Evolutionary conservation across 2,113 vertebrate species (phyloP).

Genomic region (Aepyceros melampus): DNA sequence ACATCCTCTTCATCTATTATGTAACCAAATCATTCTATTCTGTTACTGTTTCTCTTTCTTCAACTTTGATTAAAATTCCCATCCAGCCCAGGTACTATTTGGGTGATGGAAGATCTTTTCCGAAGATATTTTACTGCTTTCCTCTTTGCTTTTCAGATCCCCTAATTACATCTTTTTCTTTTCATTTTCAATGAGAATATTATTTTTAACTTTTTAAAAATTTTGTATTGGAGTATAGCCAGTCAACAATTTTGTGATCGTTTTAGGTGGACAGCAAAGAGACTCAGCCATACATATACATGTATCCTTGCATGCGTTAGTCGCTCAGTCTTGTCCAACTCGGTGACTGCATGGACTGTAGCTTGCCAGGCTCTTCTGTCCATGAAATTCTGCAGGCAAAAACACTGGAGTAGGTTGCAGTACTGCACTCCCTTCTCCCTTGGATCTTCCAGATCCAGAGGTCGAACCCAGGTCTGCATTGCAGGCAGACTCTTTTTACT

Average conservation of each 20-base stretch:
- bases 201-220: neutral
- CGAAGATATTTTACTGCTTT: neutral
- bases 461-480: neutral
- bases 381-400: neutral
- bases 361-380: neutral
- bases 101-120: neutral
- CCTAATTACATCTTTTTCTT: neutral
- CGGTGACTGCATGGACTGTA: neutral
- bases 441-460: neutral
- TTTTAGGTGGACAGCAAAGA: neutral
- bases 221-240: neutral
- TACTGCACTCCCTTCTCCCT: neutral
- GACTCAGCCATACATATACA: neutral
- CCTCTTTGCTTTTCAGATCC: neutral
- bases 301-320: fast-evolving
- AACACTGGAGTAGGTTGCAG: neutral
- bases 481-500: neutral
- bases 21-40: neutral
- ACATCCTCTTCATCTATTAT: neutral
- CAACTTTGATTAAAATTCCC: neutral
- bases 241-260: neutral
- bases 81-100: neutral
- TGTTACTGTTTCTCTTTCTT: neutral
- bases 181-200: neutral
- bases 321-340: neutral